Conservation (phyloP, 2,797 vertebrate species). For the Lophius americanus region DNA sequence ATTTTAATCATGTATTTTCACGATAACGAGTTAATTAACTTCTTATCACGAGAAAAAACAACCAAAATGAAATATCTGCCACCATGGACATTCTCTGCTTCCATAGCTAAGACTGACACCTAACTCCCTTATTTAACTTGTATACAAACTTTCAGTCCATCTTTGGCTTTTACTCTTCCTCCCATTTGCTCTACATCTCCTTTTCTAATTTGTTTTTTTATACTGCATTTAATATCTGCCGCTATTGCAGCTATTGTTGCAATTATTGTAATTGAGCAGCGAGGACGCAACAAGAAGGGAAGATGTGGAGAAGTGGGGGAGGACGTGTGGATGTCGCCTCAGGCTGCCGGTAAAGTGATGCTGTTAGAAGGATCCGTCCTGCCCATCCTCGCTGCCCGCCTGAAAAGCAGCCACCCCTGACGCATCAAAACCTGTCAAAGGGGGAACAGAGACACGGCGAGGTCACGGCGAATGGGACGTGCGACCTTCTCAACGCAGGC, state of each 20-base stretch:
- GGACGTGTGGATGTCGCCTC: slow-evolving; percentile 45
- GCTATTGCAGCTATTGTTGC: slow-evolving; percentile 17
- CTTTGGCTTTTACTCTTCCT: neutral
- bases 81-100: no score
- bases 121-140: no score
- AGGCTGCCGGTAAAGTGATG: slow-evolving; percentile 46
- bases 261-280: slow-evolving; percentile 32
- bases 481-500: slow-evolving; percentile 69
- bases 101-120: no score
- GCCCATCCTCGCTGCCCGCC: slow-evolving; percentile 51
- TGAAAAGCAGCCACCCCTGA: slow-evolving; percentile 72
- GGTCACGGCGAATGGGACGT: slow-evolving; percentile 56
- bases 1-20: no score
- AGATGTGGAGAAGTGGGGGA: slow-evolving; percentile 6
- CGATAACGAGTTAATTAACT: no score
- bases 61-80: no score
- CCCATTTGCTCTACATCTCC: neutral
- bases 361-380: slow-evolving; percentile 51
- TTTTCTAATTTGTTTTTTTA: neutral
- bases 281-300: slow-evolving; percentile 9
- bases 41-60: no score
- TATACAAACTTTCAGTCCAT: neutral
- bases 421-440: slow-evolving; percentile 77
- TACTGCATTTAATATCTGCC: neutral
- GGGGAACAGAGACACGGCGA: slow-evolving; percentile 53